These are phyloP conservation scores for Celastrina argiolus DNA, from an alignment of 2,888 invertebrate species.

Conservation along the genomic window DNA sequence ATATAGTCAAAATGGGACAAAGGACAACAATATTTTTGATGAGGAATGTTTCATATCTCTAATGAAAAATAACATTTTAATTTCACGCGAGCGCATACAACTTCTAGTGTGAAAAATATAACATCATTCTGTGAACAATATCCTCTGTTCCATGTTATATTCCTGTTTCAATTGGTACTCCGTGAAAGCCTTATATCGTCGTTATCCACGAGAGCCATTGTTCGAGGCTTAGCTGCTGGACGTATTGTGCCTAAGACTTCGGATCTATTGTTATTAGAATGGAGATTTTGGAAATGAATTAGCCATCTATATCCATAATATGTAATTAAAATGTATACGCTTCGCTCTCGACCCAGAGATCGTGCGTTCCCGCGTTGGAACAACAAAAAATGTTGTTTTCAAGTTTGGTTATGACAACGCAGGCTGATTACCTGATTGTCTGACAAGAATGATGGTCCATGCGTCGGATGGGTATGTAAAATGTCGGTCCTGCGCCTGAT, in stretches of 20 bases:
- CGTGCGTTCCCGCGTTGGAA: no score
- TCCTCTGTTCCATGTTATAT: not conserved
- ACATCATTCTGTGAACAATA: not conserved
- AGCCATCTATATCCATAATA: no score
- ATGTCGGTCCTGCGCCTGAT: no score
- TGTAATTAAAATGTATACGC: no score
- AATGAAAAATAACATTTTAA: not conserved
- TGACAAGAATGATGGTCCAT: no score
- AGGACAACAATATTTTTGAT: not conserved
- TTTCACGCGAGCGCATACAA: not conserved
- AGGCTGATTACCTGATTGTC: no score
- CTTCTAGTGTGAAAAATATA: not conserved
- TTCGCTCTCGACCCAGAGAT: no score
- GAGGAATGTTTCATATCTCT: no score
- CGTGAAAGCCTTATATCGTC: conserved; percentile 23
- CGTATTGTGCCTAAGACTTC: conserved; percentile 30
- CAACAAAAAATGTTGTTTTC: no score
- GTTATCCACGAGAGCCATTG: conserved; percentile 24
- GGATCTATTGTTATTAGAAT: not conserved
- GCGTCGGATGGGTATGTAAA: no score
- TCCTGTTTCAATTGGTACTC: conserved; percentile 19
- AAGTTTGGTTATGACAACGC: no score
- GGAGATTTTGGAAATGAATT: not conserved
- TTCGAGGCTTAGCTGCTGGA: conserved; percentile 32
- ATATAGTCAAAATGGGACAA: not conserved